A percentile compares a stretch with the other conserved stretches of the same genome.
These are phyloP conservation scores for Simalia tracyae DNA, from an alignment of 2,797 vertebrate genomes.

Conservation along the genomic window DNA sequence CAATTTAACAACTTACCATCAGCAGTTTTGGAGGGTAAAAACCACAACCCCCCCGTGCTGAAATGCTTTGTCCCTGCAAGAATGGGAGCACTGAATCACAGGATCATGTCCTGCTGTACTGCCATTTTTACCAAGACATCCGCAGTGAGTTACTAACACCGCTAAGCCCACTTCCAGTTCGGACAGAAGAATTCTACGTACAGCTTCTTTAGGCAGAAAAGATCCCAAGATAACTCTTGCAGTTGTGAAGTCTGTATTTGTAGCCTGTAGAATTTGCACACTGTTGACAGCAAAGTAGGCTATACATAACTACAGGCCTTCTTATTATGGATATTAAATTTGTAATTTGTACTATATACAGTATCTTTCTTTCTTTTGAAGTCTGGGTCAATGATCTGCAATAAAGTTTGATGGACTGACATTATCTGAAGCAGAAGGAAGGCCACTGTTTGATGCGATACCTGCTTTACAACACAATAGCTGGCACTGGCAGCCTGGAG, in stretches of 20 bases:
- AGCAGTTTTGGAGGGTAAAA: neutral
- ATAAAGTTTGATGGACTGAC: neutral
- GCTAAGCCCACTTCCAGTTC: neutral
- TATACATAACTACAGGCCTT: neutral
- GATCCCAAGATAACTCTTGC: neutral
- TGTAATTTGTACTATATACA: neutral
- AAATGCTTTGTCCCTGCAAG: neutral
- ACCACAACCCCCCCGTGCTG: neutral
- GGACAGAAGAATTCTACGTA: neutral
- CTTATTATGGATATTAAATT: neutral
- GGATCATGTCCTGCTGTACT: neutral
- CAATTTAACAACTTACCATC: neutral
- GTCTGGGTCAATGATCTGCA: neutral
- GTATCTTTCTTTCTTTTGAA: neutral
- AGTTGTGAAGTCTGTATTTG: neutral
- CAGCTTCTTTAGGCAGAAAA: neutral
- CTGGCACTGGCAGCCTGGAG: constrained; percentile 12
- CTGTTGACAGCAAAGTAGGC: neutral
- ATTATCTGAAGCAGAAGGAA: constrained; percentile 11
- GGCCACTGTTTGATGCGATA: constrained; percentile 22
- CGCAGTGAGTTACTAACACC: neutral
- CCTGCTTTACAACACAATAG: constrained; percentile 17
- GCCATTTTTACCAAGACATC: neutral
- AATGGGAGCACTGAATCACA: neutral
- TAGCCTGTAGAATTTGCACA: neutral